Percentiles rank a stretch among this genome's conserved stretches.
phyloP scores from a whole-genome alignment of 2,797 vertebrate species.

The Artibeus jamaicensis region DNA sequence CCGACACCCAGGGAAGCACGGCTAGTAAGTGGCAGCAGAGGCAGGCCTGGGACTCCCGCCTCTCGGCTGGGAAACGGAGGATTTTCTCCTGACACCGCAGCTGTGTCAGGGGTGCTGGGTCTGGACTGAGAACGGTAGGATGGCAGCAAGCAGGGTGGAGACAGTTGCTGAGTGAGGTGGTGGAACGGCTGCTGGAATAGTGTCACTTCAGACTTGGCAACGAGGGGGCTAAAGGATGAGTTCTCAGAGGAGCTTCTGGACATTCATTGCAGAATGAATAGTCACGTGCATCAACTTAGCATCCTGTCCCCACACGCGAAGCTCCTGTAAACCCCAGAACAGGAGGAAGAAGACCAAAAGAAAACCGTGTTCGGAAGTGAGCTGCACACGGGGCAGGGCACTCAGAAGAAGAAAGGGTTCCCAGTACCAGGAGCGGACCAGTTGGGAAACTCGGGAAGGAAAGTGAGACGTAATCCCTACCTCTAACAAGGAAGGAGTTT shows the following conservation, averaged over 20 bases:
- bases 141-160: background rate
- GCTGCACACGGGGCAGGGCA: background rate
- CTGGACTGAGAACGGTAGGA: background rate
- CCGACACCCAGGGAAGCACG: background rate
- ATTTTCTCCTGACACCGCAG: background rate
- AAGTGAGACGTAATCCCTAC: background rate
- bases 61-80: background rate
- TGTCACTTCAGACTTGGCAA: background rate
- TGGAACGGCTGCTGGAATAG: background rate
- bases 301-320: background rate
- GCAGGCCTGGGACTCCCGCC: background rate
- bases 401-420: background rate
- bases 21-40: background rate
- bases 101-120: background rate
- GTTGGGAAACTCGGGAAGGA: background rate
- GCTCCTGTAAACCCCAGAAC: background rate
- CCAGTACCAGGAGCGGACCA: background rate
- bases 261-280: background rate
- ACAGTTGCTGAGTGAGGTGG: background rate
- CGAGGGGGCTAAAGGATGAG: background rate
- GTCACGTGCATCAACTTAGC: accelerated
- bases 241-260: background rate
- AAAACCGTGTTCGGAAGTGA: background rate
- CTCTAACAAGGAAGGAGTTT: background rate
- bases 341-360: background rate